These are phyloP conservation scores for Equus przewalskii DNA, from an alignment of 2,113 vertebrate genomes.

Conservation along the genomic window DNA sequence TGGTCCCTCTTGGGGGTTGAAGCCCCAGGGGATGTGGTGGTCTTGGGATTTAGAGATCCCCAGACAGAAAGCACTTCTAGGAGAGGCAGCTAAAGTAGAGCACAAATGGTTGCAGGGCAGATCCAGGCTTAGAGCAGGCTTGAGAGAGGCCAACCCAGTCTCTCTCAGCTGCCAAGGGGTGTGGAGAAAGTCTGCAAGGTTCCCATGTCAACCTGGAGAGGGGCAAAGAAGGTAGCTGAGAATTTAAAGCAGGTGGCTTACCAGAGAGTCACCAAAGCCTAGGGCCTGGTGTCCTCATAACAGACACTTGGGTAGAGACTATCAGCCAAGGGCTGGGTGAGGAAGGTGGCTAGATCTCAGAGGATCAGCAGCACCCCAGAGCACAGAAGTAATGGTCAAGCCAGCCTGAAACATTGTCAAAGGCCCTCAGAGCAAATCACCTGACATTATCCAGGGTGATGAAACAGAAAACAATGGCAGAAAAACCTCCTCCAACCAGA, in stretches of 20 bases:
- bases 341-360: not conserved
- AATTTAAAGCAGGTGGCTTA: not conserved
- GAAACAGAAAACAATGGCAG: not conserved
- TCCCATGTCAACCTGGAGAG: not conserved
- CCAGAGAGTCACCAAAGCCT: not conserved
- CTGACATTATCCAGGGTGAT: not conserved
- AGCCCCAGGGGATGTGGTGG: not conserved
- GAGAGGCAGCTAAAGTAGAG: not conserved
- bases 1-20: not conserved
- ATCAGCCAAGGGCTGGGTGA: not conserved
- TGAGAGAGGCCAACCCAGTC: not conserved
- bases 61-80: not conserved
- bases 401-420: not conserved
- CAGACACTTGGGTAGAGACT: not conserved
- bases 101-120: not conserved
- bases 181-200: not conserved
- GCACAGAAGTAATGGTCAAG: not conserved
- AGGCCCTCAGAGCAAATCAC: not conserved
- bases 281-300: not conserved
- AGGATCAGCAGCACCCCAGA: not conserved
- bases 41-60: not conserved
- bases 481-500: not conserved
- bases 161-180: not conserved
- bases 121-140: not conserved
- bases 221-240: not conserved